Base-by-base conservation (phyloP, 1,140 invertebrate species). In the Zophobas atratus region DNA sequence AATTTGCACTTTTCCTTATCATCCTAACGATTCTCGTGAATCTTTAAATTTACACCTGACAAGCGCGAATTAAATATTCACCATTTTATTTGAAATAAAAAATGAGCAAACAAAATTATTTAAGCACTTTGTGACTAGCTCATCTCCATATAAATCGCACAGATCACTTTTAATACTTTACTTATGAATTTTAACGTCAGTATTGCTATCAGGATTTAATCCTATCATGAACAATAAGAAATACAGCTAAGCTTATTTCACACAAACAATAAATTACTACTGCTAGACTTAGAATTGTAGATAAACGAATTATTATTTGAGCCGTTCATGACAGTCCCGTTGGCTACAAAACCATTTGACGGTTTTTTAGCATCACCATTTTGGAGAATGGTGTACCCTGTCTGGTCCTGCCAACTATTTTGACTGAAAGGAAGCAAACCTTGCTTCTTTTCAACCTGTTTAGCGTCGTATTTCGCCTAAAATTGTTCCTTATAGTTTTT, bases 381-480 rank as follows among this genome's bases (percentile, higher is more conserved):
- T 43, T 81, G 72, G 70, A 79, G 70, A 56, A 74, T 55, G 5
- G 72, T 78, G 32, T 76, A 71, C 63, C 70, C 75, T 6, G 51
- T 79, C 6, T 70, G 75, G 77, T 82, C 87, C 6, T 86, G 83
- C 79, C 82, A 84, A 0, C 71, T 74, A 1, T 82, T 81, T n/a
- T 87, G 81, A 80, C 87, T 86, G 8, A 87, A 87, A 0, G 92
- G 92, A 60, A 92, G 82, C 6, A 90, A 33, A 35, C 89, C 85
- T 57, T 86, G 84, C 77, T 88, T 89, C 60, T 90, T 88, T 73
- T 91, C 89, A 1, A 83, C 84, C 71, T 89, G 82, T 82, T 90
- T 88, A 33, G 93, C 92, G 86, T 94, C 92, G 84, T 92, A 94
- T 84, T 94, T 94, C 0, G 93, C 93, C 91, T 92, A 85, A 77